These are phyloP conservation scores for Vireo griseus DNA, from an alignment of 2,797 vertebrate species.

Conservation along the genomic window DNA sequence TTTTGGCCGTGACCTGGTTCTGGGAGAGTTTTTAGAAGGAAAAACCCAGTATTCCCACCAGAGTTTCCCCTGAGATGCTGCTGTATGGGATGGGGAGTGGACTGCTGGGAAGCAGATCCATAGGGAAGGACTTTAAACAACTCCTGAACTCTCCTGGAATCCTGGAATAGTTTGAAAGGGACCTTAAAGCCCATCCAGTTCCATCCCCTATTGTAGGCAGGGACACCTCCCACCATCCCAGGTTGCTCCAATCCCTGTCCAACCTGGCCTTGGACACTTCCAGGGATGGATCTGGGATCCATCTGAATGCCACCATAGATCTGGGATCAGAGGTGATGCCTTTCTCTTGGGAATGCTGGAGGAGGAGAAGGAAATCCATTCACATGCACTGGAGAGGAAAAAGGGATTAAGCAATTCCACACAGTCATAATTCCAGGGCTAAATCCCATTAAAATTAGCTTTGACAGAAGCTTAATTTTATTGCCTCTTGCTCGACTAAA, in stretches of 20 bases:
- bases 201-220: neutral
- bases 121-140: neutral
- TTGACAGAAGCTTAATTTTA: slow-evolving; percentile 6
- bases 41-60: accelerated
- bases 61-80: too few species aligned
- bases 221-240: accelerated
- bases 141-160: neutral
- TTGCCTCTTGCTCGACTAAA: neutral
- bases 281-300: neutral
- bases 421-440: neutral
- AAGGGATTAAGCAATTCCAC: neutral
- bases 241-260: neutral
- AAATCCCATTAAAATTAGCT: slow-evolving; percentile 8
- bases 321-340: neutral
- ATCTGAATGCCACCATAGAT: neutral
- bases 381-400: neutral
- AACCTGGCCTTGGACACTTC: neutral
- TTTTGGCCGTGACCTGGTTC: neutral
- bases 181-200: neutral
- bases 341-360: neutral
- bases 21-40: neutral
- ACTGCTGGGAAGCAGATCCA: neutral
- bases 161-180: neutral
- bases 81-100: accelerated
- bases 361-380: neutral